phyloP scores from a whole-genome alignment of 1,140 invertebrate genomes.

The Meloidogyne chitwoodi region DNA sequence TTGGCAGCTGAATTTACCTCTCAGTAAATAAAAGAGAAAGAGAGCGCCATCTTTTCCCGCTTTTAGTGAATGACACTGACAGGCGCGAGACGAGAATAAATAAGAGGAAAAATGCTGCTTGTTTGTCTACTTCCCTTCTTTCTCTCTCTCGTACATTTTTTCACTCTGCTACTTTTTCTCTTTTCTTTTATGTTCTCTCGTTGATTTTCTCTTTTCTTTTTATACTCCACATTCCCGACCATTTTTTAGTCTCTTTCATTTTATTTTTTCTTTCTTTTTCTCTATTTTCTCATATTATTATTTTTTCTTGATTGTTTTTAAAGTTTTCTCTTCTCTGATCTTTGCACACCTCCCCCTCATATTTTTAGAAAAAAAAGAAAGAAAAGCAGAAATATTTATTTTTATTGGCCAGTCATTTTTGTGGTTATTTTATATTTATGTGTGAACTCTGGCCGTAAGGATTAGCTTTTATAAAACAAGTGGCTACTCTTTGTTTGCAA shows the following conservation, averaged over 20 bases:
- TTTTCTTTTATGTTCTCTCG: no score
- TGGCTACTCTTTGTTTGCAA: neutral
- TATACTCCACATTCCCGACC: no score
- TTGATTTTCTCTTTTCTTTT: no score
- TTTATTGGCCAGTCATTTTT: neutral
- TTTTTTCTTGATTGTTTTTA: neutral
- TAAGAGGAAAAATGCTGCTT: neutral
- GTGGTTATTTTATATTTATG: neutral
- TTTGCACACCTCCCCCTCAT: neutral
- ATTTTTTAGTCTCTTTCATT: no score
- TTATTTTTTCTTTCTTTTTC: neutral
- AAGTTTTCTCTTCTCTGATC: conserved; percentile 3
- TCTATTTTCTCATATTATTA: neutral
- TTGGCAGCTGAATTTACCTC: neutral
- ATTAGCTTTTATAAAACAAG: neutral
- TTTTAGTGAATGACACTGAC: neutral
- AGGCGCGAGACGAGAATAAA: neutral
- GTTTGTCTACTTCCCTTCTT: neutral
- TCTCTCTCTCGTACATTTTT: neutral
- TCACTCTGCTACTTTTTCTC: neutral
- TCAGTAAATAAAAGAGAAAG: no score
- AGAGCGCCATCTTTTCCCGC: neutral
- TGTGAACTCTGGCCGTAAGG: neutral
- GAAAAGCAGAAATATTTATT: neutral
- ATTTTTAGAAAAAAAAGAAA: neutral